These are phyloP conservation scores for Emydocephalus ijimae DNA, from an alignment of 2,113 vertebrate genomes.

Conservation along the genomic window DNA sequence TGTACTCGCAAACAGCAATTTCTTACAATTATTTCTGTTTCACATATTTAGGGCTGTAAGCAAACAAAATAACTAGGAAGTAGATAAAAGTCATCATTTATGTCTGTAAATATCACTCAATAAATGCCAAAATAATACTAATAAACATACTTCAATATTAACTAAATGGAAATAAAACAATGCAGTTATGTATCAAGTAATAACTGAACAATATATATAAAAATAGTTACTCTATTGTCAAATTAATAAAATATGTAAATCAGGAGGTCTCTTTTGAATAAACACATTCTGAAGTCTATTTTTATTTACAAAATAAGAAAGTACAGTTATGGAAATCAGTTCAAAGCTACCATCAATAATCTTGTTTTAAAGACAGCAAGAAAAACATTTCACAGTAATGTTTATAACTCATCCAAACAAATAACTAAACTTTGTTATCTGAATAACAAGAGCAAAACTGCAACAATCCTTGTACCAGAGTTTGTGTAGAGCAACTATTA, in stretches of 20 bases:
- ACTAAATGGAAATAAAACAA: not conserved
- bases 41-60: not conserved
- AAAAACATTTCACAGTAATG: not conserved
- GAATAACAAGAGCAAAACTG: not conserved
- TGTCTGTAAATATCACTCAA: not conserved
- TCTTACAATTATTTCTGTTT: not conserved
- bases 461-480: not conserved
- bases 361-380: not conserved
- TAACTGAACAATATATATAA: not conserved
- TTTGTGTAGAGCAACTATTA: not conserved
- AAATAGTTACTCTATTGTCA: not conserved
- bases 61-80: not conserved
- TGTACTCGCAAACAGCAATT: not conserved
- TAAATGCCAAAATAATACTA: not conserved
- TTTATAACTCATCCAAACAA: not conserved
- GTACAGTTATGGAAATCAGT: not conserved
- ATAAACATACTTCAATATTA: not conserved
- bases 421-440: not conserved
- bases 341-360: not conserved
- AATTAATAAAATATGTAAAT: not conserved
- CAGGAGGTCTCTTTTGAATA: not conserved
- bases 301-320: not conserved
- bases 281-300: not conserved
- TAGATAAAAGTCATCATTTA: not conserved
- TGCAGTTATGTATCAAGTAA: not conserved